A percentile compares a stretch with the other conserved stretches of the same genome.
phyloP scores from a whole-genome alignment of 2,113 vertebrate genomes.

The Thermophis baileyi region DNA sequence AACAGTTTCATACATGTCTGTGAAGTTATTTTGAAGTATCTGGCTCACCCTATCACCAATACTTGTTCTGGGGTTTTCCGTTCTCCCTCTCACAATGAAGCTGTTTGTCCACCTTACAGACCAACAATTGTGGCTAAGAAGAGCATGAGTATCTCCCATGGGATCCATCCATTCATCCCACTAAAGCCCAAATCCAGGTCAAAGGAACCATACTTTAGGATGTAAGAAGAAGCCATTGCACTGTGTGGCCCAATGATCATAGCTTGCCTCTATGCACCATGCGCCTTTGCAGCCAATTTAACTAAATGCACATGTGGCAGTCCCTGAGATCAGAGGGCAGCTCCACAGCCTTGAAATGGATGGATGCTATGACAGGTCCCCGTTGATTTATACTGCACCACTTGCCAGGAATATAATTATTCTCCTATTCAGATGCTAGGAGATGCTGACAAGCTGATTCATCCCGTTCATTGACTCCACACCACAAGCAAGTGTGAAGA shows the following conservation, averaged over 20 bases:
- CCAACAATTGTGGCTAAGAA: not conserved
- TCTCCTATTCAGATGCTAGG: not conserved
- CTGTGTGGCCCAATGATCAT: not conserved
- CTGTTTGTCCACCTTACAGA: not conserved
- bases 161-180: not conserved
- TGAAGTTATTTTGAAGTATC: not conserved
- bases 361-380: conserved; percentile 55
- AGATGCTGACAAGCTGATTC: not conserved
- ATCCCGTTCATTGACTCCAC: not conserved
- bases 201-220: no score
- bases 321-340: conserved; percentile 47
- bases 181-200: no score
- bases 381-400: conserved; percentile 60
- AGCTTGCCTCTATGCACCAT: not conserved
- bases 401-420: conserved; percentile 31
- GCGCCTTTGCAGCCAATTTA: conserved; percentile 33
- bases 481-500: not conserved
- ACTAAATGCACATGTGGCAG: conserved; percentile 19
- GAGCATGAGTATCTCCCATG: not conserved
- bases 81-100: not conserved
- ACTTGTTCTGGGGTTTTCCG: not conserved
- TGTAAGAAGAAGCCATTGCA: not conserved
- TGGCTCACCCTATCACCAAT: not conserved
- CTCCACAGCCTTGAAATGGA: conserved; percentile 44
- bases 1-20: not conserved